A percentile compares a stretch with the other conserved stretches of the same genome.
Conservation (phyloP, 2,888 invertebrate genomes). For the Stenchaetothrips biformis region DNA sequence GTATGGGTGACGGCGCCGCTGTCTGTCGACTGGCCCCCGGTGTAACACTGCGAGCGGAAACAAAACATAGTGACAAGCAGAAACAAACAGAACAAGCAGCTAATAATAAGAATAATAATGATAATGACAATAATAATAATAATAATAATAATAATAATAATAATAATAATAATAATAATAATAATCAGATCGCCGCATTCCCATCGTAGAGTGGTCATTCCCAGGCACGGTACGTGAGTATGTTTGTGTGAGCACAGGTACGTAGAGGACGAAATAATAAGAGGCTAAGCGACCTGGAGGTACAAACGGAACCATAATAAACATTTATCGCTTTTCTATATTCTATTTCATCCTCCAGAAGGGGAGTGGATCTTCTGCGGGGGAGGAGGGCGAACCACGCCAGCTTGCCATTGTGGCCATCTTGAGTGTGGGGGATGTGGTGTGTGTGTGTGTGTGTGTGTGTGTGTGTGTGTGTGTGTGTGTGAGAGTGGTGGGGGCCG, state of each 20-base stretch:
- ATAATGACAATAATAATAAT: background rate
- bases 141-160: background rate
- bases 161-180: background rate
- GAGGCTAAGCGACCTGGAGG: no score
- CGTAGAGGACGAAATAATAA: no score
- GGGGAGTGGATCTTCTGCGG: no score
- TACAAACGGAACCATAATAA: no score
- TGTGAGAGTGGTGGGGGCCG: background rate
- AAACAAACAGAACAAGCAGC: conserved; percentile 21
- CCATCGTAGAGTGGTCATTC: background rate
- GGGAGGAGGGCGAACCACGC: no score
- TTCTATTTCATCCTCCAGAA: no score
- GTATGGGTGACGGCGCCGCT: conserved; percentile 20
- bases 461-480: background rate
- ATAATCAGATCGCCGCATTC: background rate
- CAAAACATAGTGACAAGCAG: conserved; percentile 20
- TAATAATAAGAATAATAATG: background rate
- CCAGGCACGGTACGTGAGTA: background rate
- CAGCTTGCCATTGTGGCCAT: no score
- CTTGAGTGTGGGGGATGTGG: no score
- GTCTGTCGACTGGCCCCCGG: conserved; percentile 1
- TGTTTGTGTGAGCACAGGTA: no score
- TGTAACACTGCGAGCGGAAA: conserved; percentile 20
- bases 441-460: no score
- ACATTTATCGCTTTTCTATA: no score